These are phyloP conservation scores for Gonioctena quinquepunctata DNA, from an alignment of 1,140 invertebrate genomes.

Conservation along the genomic window DNA sequence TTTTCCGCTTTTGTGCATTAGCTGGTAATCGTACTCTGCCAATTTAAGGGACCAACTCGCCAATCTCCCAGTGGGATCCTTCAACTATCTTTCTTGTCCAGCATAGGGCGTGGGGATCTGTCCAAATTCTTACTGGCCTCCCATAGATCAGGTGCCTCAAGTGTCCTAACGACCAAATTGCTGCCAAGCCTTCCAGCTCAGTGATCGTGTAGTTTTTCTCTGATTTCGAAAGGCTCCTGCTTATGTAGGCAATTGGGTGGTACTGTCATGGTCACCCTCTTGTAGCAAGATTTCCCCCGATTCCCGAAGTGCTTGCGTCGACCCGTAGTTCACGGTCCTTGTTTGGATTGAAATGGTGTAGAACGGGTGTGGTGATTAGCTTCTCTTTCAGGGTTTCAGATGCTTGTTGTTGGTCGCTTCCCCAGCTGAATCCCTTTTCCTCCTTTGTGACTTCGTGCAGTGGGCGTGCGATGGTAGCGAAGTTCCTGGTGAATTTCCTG, in stretches of 20 bases:
- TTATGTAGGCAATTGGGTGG: no score
- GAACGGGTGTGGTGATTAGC: slow-evolving; percentile 17
- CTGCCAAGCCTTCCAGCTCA: no score
- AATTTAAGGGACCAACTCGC: slow-evolving; percentile 46
- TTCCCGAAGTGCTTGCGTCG: slow-evolving; percentile 26
- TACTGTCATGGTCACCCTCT: slow-evolving; percentile 10
- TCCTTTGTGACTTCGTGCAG: no score
- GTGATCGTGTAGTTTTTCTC: no score
- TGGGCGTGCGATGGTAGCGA: slow-evolving; percentile 38
- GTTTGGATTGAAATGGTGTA: slow-evolving; percentile 30
- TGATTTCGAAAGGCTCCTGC: no score
- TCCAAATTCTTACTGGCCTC: slow-evolving; percentile 28
- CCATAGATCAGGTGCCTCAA: slow-evolving; percentile 26
- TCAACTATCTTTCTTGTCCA: slow-evolving; percentile 56
- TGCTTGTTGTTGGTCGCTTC: slow-evolving; percentile 27
- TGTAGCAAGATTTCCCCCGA: slow-evolving; percentile 31
- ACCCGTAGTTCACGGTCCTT: slow-evolving; percentile 22
- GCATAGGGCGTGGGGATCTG: slow-evolving; percentile 55
- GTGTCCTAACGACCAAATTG: slow-evolving; percentile 40
- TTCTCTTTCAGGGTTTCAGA: slow-evolving; percentile 25
- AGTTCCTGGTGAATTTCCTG: no score
- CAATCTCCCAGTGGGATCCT: slow-evolving; percentile 43
- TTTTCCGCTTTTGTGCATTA: slow-evolving; percentile 38
- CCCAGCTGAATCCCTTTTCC: no score
- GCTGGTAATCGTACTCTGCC: slow-evolving; percentile 32